Conservation (phyloP, 2,113 vertebrate species). For the Thamnaconus septentrionalis region DNA sequence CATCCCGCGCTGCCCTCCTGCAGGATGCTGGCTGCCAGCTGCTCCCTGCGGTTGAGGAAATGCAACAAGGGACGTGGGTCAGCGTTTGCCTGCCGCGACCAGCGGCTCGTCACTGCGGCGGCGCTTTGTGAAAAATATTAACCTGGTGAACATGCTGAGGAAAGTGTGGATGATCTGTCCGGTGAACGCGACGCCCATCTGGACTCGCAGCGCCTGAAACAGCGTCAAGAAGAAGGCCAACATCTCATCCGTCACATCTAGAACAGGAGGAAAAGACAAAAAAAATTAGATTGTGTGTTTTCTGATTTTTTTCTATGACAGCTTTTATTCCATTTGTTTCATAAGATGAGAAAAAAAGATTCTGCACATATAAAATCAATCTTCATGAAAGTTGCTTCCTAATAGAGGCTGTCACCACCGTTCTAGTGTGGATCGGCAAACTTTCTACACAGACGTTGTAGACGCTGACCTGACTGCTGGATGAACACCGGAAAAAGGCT, state of each 20-base stretch:
- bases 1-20: slow-evolving; percentile 95
- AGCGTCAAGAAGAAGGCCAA: slow-evolving; percentile 97
- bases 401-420: background rate
- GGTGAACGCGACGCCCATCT: slow-evolving; percentile 97
- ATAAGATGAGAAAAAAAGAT: too few relatives aligned
- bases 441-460: background rate
- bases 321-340: background rate
- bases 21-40: slow-evolving; percentile 94
- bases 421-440: background rate
- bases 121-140: slow-evolving; percentile 7
- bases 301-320: background rate
- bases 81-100: too few relatives aligned
- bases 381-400: too few relatives aligned
- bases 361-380: too few relatives aligned
- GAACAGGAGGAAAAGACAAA: slow-evolving; percentile 1
- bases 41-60: slow-evolving; percentile 79
- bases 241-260: slow-evolving; percentile 97
- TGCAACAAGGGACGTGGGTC: too few relatives aligned
- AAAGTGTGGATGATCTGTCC: slow-evolving; percentile 98
- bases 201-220: slow-evolving; percentile 93
- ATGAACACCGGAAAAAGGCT: slow-evolving; percentile 95
- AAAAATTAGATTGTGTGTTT: too few relatives aligned
- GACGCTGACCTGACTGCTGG: slow-evolving; percentile 90
- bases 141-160: slow-evolving; percentile 99
- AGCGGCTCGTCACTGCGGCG: too few relatives aligned